A percentile compares a stretch with the other conserved stretches of the same genome.
Evolutionary conservation across 2,797 vertebrate species (phyloP).

Genomic region (Schizothorax lantsangensis): DNA sequence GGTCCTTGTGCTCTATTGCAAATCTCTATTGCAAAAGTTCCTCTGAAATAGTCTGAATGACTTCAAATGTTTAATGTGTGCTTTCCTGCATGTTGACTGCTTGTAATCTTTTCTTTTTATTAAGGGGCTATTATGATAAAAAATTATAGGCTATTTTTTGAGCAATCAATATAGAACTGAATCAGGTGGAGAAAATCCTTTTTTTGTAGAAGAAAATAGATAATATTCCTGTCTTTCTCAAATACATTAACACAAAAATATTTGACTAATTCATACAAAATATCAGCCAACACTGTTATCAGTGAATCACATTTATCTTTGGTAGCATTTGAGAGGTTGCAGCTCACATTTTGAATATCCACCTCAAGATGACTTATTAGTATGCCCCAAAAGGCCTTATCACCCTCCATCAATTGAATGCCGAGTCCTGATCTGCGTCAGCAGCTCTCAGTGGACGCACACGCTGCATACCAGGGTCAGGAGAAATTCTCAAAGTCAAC

Average conservation of each 20-base stretch:
- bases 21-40: constrained; percentile 37
- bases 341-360: constrained; percentile 24
- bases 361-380: constrained; percentile 42
- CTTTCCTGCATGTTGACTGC: not conserved
- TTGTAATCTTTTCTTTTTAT: not conserved
- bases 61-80: not conserved
- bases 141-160: not conserved
- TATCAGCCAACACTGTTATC: not conserved
- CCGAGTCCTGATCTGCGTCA: constrained; percentile 27
- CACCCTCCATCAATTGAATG: constrained; percentile 38
- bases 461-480: not conserved
- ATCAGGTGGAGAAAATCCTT: not conserved
- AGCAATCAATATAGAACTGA: not conserved
- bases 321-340: not conserved
- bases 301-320: constrained; percentile 18
- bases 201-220: not conserved
- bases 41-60: not conserved
- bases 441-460: not conserved
- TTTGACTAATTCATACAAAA: not conserved
- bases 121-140: not conserved
- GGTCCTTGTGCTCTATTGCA: constrained; percentile 63
- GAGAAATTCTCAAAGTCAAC: constrained; percentile 52
- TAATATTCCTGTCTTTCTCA: not conserved
- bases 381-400: constrained; percentile 42
- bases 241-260: not conserved